phyloP scores from a whole-genome alignment of 2,797 vertebrate genomes.

The Artibeus lituratus region DNA sequence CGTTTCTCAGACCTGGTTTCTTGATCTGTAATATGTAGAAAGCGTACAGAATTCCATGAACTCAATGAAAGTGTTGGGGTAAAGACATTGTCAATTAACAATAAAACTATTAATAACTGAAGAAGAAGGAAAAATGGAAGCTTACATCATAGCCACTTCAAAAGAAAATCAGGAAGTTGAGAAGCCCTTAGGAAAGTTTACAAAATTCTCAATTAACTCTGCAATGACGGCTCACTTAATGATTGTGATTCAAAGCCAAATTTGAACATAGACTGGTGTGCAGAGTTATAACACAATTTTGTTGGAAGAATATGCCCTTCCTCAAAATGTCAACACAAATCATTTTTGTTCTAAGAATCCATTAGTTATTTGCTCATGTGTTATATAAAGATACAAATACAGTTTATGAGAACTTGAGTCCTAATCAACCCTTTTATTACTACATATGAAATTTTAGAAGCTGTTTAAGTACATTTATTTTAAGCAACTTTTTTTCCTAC shows the following conservation, averaged over 20 bases:
- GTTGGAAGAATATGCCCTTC: background rate
- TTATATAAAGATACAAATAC: constrained; percentile 9
- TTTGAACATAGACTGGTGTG: background rate
- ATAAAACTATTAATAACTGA: background rate
- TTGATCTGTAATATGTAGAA: background rate
- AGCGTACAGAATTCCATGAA: background rate
- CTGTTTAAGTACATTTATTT: background rate
- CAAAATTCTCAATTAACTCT: constrained; percentile 1
- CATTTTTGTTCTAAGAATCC: constrained; percentile 12
- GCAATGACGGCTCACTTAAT: background rate
- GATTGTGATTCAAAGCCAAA: background rate
- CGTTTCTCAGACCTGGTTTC: background rate
- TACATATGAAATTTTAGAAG: background rate
- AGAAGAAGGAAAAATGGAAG: background rate
- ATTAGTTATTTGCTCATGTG: background rate
- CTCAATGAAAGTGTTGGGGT: background rate
- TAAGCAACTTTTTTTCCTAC: background rate
- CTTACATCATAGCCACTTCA: background rate
- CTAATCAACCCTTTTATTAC: background rate
- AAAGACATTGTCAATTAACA: background rate
- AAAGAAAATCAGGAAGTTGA: constrained; percentile 9
- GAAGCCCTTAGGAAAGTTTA: background rate
- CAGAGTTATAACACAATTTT: background rate
- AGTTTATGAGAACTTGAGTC: background rate
- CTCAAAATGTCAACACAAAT: background rate